Conservation (phyloP, 2,888 invertebrate species). For the Hydraecia micacea region DNA sequence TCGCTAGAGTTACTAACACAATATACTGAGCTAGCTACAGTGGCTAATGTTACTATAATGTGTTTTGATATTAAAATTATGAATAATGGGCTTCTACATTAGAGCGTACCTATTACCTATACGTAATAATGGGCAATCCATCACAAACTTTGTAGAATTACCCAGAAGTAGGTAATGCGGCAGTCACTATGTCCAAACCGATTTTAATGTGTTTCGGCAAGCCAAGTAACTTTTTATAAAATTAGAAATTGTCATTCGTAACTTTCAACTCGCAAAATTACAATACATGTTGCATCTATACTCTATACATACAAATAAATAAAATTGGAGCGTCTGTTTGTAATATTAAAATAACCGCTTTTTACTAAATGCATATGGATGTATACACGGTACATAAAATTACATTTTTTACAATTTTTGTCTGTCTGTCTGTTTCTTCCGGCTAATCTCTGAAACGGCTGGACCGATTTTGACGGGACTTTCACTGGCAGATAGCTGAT, state of each 20-base stretch:
- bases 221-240: neutral
- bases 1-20: constrained; percentile 26
- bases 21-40: constrained; percentile 1
- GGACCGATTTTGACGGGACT: too few relatives aligned
- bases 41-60: constrained; percentile 46
- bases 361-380: too few relatives aligned
- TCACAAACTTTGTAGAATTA: constrained; percentile 23
- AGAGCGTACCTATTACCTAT: constrained; percentile 1
- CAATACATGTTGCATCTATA: neutral
- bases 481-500: too few relatives aligned
- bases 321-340: too few relatives aligned
- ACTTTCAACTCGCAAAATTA: neutral
- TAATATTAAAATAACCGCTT: too few relatives aligned
- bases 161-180: neutral
- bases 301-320: too few relatives aligned
- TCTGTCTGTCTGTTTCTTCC: too few relatives aligned
- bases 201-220: neutral
- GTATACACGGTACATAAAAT: too few relatives aligned
- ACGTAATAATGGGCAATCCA: constrained; percentile 27
- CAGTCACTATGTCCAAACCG: neutral
- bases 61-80: constrained; percentile 49
- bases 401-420: too few relatives aligned
- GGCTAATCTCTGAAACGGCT: too few relatives aligned
- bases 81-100: constrained; percentile 44
- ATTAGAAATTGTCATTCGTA: neutral